A percentile compares a stretch with the other conserved stretches of the same genome.
Evolutionary conservation across 2,113 vertebrate species (phyloP).

Genomic region (Cinclus mexicanus): DNA sequence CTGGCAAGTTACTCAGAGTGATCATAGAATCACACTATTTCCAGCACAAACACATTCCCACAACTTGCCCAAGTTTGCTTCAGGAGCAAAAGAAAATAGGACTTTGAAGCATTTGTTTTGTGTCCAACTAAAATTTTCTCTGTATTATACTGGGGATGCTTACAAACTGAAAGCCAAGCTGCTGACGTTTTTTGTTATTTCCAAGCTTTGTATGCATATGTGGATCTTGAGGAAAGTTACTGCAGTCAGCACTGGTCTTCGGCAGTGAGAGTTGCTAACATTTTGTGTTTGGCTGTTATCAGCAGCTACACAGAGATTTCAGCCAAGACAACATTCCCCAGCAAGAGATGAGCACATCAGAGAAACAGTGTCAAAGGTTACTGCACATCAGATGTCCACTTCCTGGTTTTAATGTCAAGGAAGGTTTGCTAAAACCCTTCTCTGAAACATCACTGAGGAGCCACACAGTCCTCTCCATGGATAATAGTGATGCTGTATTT

Average conservation of each 20-base stretch:
- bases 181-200: background rate
- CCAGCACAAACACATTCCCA: background rate
- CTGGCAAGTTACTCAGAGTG: background rate
- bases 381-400: background rate
- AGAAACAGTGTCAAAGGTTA: background rate
- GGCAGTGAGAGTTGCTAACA: fast-evolving
- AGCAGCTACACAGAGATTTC: background rate
- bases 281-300: background rate
- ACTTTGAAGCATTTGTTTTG: background rate
- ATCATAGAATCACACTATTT: background rate
- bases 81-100: background rate
- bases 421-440: background rate
- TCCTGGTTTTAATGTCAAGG: background rate
- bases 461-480: background rate
- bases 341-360: background rate
- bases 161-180: background rate
- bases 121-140: background rate
- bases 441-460: background rate
- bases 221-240: background rate
- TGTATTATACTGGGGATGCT: background rate
- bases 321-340: background rate
- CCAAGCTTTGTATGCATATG: fast-evolving
- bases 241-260: background rate
- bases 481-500: background rate
- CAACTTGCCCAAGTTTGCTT: background rate